Evolutionary conservation across 2,888 invertebrate species (phyloP), one percentile per base, ranked within the genome.

Genomic region (Lacanobia wlatinum): DNA sequence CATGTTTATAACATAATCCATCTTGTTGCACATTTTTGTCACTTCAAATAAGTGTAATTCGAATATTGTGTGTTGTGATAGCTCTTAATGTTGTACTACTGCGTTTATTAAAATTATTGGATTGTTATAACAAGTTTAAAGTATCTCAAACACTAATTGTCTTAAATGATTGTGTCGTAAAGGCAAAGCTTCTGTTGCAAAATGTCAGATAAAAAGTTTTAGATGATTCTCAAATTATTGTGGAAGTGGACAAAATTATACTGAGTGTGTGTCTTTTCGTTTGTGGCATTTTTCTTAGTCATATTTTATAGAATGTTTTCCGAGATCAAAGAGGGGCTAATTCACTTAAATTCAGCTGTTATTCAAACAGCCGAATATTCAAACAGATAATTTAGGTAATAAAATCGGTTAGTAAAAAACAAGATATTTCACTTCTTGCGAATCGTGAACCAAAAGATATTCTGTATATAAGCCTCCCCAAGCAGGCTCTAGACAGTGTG

Each of bases 1-100:
- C 46, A 50, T 59, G 74, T 65, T 64, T 80, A 50, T n/a, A 46
- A 64, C 52, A 60, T 43, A 9, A 61, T 66, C 1, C 7, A 18
- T 70, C 52, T 60, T 64, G 55, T 38, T 67, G 53, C 64, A 50
- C 14, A 55, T 28, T 55, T 46, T 55, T 52, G 18, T 40, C 40
- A 21, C 48, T 55, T 61, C 6, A 12, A 63, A 66, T 52, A 56
- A 56, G 0, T 38, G 14, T 34, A 21, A 40, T 55, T 38, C 8
- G 7, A 1, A 43, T 52, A 10, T 52, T 48, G 28, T 43, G 5
- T 28, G 52, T 40, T 12, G 28, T 53, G 7, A 23, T 14, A 40
- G 12, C 43, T 16, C 28, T 7, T 7, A 55, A 12, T 23, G 14
- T 40, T 48, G 18, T 40, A 38, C 23, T 21, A 40, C 2, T 23